Conservation (phyloP, 1,140 invertebrate genomes). For the Pygmarrhopalites habei region DNA sequence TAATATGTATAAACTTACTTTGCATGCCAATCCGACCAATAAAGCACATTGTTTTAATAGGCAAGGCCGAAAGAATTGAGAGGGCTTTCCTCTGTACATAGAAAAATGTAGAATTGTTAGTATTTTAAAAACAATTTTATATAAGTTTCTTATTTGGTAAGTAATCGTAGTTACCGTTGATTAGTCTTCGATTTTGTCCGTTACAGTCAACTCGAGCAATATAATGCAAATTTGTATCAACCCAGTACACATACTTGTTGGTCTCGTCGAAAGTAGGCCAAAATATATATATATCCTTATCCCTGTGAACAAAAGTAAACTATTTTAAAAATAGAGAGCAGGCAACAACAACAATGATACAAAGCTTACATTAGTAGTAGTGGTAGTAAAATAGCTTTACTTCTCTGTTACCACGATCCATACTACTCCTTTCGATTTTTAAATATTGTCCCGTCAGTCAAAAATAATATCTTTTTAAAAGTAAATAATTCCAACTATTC, state of each 20-base stretch:
- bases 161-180: no score
- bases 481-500: no score
- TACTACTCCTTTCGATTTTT: slow-evolving; percentile 78
- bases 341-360: no score
- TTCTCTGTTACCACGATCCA: slow-evolving; percentile 65
- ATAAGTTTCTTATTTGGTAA: no score
- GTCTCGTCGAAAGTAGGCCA: slow-evolving; percentile 86
- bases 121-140: no score
- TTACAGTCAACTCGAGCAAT: slow-evolving; percentile 73
- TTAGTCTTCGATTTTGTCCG: slow-evolving; percentile 62
- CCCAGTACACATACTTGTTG: slow-evolving; percentile 71
- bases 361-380: no score
- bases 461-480: slow-evolving; percentile 61
- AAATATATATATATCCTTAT: slow-evolving; percentile 73
- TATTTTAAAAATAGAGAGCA: no score
- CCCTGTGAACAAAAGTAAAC: slow-evolving; percentile 58
- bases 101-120: no score
- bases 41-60: slow-evolving; percentile 62
- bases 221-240: slow-evolving; percentile 75
- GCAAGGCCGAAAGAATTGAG: slow-evolving; percentile 84
- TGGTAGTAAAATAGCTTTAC: no score
- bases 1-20: slow-evolving; percentile 43
- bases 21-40: slow-evolving; percentile 89
- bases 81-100: slow-evolving; percentile 58
- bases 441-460: slow-evolving; percentile 86